Base-by-base conservation (phyloP, 2,888 invertebrate species). In the Tuta absoluta region DNA sequence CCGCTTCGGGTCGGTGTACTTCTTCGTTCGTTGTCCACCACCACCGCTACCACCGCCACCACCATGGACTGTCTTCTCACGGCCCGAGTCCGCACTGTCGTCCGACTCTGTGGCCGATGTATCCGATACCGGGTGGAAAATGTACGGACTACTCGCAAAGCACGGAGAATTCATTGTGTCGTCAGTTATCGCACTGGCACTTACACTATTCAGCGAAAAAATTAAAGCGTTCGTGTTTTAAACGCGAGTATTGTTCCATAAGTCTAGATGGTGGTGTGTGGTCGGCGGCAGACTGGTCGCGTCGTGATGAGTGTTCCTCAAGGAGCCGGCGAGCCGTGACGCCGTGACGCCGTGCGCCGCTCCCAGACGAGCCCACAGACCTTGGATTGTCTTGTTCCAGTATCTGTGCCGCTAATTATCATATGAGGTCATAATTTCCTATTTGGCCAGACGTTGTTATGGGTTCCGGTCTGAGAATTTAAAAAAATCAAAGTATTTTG, bases 31-130 rank as follows among this genome's bases (percentile, higher is more conserved):
- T 64, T 66, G 65, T 67, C 81, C 84, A 74, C 81, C 83, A 75
- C 81, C 78, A 28, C 28, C 28, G 5, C 81, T 84, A 74, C 81
- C 83, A 75, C 81, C 78, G 5, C 28, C 28, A 28, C 28, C 28
- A 5, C 3, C 28, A 8, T 8, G 33, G 71, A 87, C 80, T 65
- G 75, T 83, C 77, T 89, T 91, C 66, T 86, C 87, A 41, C 79
- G 76, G 7, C 91, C 92, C 5, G 91, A 90, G 72, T 89, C 82
- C 19, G 76, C 76, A 65, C 87, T 91, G 60, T 89, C 89, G 66
- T 89, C 90, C 0, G 92, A 85, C 74, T 92, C 92, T 8, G 92
- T 91, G 4, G 86, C 87, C 19, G 92, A 91, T 12, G 86, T 84
- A 63, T 92, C 91, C 4, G 92, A 91, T 60, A 85, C 85, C 1